phyloP scores from a whole-genome alignment of 2,113 vertebrate species.

The Archilochus colubris region DNA sequence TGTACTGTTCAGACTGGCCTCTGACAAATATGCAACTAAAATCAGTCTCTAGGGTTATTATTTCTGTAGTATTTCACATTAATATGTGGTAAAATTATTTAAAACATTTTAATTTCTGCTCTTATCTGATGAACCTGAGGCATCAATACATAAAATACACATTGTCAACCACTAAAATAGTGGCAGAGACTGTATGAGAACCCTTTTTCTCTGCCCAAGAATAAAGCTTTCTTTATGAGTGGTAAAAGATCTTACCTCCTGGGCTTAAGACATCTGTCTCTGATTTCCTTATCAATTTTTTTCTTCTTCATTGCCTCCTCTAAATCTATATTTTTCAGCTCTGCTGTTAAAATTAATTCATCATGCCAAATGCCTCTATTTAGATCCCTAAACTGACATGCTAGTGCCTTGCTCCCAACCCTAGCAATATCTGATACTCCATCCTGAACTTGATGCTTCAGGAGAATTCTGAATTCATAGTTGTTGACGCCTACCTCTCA shows the following conservation, averaged over 20 bases:
- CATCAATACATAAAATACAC: not conserved
- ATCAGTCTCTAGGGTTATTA: not conserved
- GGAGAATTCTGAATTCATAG: not conserved
- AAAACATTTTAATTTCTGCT: not conserved
- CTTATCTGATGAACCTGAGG: not conserved
- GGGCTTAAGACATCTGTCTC: not conserved
- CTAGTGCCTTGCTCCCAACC: not conserved
- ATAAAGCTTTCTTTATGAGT: not conserved
- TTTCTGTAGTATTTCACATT: not conserved
- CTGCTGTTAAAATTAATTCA: not conserved
- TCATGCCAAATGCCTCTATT: not conserved
- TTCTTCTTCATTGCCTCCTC: not conserved
- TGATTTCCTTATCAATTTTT: not conserved
- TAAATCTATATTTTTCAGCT: not conserved
- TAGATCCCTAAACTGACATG: not conserved
- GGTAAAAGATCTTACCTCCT: not conserved
- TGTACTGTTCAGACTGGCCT: not conserved
- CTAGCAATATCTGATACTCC: not conserved
- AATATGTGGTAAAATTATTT: not conserved
- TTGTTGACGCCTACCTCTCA: not conserved
- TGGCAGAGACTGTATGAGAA: not conserved
- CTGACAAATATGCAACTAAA: not conserved
- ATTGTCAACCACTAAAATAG: not conserved
- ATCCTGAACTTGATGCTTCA: not conserved
- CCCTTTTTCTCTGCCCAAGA: not conserved